Conservation (phyloP, 2,888 invertebrate species). For the Argyresthia goedartella region DNA sequence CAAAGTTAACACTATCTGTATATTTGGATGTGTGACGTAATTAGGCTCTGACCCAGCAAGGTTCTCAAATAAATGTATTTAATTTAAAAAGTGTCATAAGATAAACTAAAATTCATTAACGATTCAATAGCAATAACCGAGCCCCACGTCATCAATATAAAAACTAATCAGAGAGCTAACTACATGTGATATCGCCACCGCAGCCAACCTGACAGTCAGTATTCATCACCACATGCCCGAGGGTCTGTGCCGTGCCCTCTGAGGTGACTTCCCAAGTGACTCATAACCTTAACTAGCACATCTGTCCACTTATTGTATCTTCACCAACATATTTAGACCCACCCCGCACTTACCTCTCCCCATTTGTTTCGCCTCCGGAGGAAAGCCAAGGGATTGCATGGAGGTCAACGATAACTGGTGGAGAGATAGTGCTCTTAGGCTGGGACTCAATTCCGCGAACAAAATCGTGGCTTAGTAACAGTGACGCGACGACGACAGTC, state of each 20-base stretch:
- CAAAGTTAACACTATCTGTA: no score
- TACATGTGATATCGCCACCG: background rate
- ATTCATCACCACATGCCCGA: background rate
- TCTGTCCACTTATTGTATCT: slow-evolving; percentile 27
- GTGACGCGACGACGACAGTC: no score
- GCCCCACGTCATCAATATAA: background rate
- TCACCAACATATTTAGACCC: background rate
- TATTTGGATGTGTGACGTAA: no score
- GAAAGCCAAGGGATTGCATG: background rate
- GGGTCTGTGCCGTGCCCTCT: slow-evolving; percentile 20
- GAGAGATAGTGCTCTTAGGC: background rate
- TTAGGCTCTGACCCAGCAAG: no score
- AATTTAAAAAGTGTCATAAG: no score
- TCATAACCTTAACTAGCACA: slow-evolving; percentile 52
- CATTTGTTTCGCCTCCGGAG: background rate
- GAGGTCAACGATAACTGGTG: background rate
- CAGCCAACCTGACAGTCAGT: background rate
- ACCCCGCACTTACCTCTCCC: background rate
- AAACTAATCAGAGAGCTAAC: background rate
- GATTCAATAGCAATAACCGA: no score
- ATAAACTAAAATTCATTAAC: no score
- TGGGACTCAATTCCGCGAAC: background rate
- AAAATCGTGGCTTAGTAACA: no score
- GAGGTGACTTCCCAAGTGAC: slow-evolving; percentile 37
- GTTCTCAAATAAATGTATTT: no score